A percentile compares a stretch with the other conserved stretches of the same genome.
Conservation (phyloP, 2,113 vertebrate genomes). For the Ictalurus punctatus region DNA sequence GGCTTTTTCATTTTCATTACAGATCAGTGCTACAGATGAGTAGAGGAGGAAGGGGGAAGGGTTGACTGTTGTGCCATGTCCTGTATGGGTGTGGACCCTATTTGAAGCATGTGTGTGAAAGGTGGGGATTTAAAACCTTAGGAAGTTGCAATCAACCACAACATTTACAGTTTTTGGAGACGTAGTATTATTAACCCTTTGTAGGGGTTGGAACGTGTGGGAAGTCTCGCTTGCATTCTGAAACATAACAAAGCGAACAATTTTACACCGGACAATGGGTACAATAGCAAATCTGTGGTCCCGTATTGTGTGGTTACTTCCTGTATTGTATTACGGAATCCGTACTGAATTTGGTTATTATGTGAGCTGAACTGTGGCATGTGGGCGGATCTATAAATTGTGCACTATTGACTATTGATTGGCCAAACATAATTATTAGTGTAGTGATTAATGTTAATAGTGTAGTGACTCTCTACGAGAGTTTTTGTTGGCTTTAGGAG, state of each 20-base stretch:
- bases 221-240: neutral
- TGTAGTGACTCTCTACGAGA: neutral
- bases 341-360: neutral
- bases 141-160: neutral
- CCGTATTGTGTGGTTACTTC: neutral
- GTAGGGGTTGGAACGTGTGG: neutral
- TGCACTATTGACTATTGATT: neutral
- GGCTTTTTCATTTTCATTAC: neutral
- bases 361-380: neutral
- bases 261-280: neutral
- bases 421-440: neutral
- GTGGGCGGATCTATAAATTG: neutral
- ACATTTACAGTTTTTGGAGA: neutral
- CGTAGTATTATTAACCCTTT: neutral
- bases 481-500: neutral
- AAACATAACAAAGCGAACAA: neutral
- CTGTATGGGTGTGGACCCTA: neutral
- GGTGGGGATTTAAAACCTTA: neutral
- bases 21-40: neutral
- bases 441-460: neutral
- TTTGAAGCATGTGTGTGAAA: slow-evolving; percentile 9
- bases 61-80: slow-evolving; percentile 1
- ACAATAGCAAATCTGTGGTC: neutral
- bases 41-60: neutral
- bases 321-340: neutral